These are phyloP conservation scores for Chauna torquata DNA, from an alignment of 2,113 vertebrate genomes.

Conservation along the genomic window DNA sequence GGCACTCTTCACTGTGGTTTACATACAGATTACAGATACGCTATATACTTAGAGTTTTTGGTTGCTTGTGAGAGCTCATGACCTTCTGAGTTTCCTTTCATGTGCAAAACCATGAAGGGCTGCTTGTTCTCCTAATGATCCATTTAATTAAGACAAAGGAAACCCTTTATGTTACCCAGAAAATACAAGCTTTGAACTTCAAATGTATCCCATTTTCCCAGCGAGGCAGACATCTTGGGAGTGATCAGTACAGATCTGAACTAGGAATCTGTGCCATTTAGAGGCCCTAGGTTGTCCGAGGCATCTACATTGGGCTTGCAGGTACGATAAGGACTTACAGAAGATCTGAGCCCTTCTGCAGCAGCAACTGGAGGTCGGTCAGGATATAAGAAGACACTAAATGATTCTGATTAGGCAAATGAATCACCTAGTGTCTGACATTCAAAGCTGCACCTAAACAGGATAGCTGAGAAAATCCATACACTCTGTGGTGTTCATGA, in stretches of 20 bases:
- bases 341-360: neutral
- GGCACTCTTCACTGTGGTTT: neutral
- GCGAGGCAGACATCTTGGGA: neutral
- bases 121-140: neutral
- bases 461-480: neutral
- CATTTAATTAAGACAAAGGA: neutral
- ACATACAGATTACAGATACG: neutral
- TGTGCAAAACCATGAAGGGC: neutral
- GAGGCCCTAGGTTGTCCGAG: neutral
- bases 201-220: neutral
- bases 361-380: neutral
- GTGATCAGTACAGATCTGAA: neutral
- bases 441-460: neutral
- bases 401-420: neutral
- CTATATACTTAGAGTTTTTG: neutral
- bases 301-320: neutral
- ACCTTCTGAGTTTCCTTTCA: neutral
- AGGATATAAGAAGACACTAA: neutral
- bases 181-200: neutral
- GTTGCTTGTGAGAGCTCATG: neutral
- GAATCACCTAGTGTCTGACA: neutral
- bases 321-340: neutral
- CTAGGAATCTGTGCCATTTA: neutral
- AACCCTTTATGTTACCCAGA: neutral
- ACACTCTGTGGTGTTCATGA: neutral